These are phyloP conservation scores for Pterostichus niger DNA, from an alignment of 2,888 invertebrate species.

Conservation along the genomic window DNA sequence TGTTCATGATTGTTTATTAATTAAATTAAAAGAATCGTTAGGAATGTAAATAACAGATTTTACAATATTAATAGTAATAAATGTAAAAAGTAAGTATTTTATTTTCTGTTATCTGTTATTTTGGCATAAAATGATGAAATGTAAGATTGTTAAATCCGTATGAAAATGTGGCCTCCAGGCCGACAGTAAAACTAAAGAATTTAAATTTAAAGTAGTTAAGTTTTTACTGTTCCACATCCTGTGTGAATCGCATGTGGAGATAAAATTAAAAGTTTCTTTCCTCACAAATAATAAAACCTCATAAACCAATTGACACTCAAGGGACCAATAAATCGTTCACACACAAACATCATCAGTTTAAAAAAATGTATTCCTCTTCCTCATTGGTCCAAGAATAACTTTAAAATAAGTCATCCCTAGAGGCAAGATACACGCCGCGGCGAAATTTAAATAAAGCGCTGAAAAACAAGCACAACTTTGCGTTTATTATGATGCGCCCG, in stretches of 20 bases:
- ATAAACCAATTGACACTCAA: conserved; percentile 49
- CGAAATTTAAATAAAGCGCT: conserved; percentile 51
- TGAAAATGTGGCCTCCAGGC: no score
- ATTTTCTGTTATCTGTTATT: neutral
- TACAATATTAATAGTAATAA: neutral
- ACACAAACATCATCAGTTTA: conserved; percentile 34
- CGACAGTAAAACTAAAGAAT: conserved; percentile 24
- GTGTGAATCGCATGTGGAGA: conserved; percentile 34
- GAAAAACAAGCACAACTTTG: conserved; percentile 41
- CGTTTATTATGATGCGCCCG: conserved; percentile 41
- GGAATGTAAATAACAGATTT: no score
- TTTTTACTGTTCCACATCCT: conserved; percentile 43
- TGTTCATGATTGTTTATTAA: no score
- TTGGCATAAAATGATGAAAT: neutral
- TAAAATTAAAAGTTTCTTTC: conserved; percentile 48
- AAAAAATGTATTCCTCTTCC: conserved; percentile 36
- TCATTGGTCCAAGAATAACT: conserved; percentile 52
- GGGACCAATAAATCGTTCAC: conserved; percentile 43
- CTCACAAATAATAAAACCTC: conserved; percentile 33
- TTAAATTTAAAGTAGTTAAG: conserved; percentile 1
- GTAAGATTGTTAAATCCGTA: neutral
- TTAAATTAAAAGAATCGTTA: no score
- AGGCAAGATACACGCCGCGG: neutral
- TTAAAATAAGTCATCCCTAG: conserved; percentile 35
- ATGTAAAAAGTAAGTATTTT: neutral